Evolutionary conservation across 2,113 vertebrate genomes (phyloP).

Genomic region (Cyprinodon tularosa): DNA sequence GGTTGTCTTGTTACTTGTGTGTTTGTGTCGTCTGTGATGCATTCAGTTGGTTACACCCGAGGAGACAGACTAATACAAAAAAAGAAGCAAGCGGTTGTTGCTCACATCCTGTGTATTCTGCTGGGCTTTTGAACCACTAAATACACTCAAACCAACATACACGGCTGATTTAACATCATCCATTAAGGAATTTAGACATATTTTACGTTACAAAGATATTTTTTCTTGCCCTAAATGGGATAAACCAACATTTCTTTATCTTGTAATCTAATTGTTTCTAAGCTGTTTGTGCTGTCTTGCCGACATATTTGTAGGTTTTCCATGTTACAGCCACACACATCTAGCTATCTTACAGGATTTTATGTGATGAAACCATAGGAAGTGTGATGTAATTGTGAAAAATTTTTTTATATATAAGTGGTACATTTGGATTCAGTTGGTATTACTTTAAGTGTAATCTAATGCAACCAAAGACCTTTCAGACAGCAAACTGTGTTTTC

Average conservation of each 20-base stretch:
- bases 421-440: no score
- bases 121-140: slow-evolving; percentile 50
- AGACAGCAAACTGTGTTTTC: no score
- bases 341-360: not conserved
- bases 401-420: no score
- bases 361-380: not conserved
- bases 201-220: not conserved
- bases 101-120: slow-evolving; percentile 32
- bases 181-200: slow-evolving; percentile 36
- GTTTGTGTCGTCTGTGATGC: not conserved
- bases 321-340: not conserved
- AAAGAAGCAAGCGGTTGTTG: not conserved
- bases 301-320: not conserved
- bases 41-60: not conserved
- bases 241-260: not conserved
- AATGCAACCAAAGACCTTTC: no score
- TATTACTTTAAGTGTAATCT: no score
- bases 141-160: slow-evolving; percentile 28
- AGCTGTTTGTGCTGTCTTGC: not conserved
- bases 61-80: not conserved
- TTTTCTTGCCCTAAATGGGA: not conserved
- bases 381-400: no score
- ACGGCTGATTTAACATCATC: slow-evolving; percentile 20
- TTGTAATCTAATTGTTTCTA: not conserved
- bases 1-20: not conserved